These are phyloP conservation scores for Trissonchulus sp. DNA, from an alignment of 2,888 invertebrate species.

Conservation along the genomic window DNA sequence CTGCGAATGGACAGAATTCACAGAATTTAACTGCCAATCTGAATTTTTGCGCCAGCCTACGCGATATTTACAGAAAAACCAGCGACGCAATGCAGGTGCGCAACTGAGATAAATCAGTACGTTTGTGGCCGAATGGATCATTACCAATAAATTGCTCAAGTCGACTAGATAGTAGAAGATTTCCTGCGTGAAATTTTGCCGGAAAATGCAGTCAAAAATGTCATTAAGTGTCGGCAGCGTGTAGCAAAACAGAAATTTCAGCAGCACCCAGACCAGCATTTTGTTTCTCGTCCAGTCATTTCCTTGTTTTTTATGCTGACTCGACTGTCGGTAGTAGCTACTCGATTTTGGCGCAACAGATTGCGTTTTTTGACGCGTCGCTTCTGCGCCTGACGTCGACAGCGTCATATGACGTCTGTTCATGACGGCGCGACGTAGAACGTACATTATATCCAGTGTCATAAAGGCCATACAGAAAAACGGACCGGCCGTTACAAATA, in stretches of 20 bases:
- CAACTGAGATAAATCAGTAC: constrained; percentile 3
- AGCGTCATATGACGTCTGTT: neutral
- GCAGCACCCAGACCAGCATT: constrained; percentile 14
- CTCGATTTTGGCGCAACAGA: neutral
- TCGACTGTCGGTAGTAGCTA: neutral
- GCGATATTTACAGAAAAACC: neutral
- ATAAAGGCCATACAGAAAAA: constrained; percentile 13
- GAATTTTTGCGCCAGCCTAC: neutral
- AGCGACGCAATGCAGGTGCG: neutral
- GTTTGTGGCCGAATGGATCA: constrained; percentile 8
- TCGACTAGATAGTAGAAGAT: constrained; percentile 11
- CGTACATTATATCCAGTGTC: neutral
- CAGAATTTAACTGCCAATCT: no score
- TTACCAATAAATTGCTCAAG: constrained; percentile 13
- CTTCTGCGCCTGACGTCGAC: no score
- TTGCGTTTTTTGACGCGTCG: no score
- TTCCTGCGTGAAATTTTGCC: constrained; percentile 20
- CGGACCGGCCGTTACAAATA: constrained; percentile 12
- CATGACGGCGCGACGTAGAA: neutral
- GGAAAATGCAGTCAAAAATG: constrained; percentile 6
- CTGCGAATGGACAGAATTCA: no score
- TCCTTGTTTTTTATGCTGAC: neutral
- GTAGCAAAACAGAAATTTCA: constrained; percentile 25
- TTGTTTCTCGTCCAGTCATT: neutral
- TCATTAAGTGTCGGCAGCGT: constrained; percentile 20